Base-by-base conservation (phyloP, 2,888 invertebrate species). In the Metellina segmentata region DNA sequence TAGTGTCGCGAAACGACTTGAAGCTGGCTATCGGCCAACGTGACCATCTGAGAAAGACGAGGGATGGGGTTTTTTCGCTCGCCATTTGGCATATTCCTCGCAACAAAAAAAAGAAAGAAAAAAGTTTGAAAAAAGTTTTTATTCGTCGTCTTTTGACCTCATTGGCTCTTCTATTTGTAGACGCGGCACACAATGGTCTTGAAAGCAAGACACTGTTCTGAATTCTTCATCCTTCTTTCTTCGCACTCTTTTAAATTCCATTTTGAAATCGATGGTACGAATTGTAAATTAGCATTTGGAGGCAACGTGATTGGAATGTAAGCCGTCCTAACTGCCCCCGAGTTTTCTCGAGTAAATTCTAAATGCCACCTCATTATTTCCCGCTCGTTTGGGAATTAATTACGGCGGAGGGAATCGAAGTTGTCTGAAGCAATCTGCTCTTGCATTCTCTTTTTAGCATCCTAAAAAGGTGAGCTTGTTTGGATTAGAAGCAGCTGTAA, bases 201-300 rank as follows among this genome's bases (percentile, higher is more conserved):
- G 51, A 9, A 77, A 77, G 52, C 51, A 77, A 75, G 13, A 75
- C 34, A 49, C 11, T 34, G 34, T 74, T 48, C 34, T 48, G 51
- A 72, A 72, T 72, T 72, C 72, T 20, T 51, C n/a, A 8, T 51
- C 51, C 52, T 51, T 77, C 52, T 51, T 75, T 75, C 75, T 34
- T 75, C 48, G 20, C 75, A 13, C 34, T 75, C 48, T 75, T 75
- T 75, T 74, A n/a, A 74, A 74, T 19, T 19, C 9, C 16, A 70
- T 81, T 81, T 81, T 16, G 51, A 82, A 82, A 71, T 49, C 71
- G 69, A 82, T 82, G 71, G 13, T 49, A 52, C 11, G 72, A 72
- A 79, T 20, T 52, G 82, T 77, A 75, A 89, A 89, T 89, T 82
- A 89, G 74, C 89, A 83, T 89, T 89, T 89, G 82, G 89, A 82